Evolutionary conservation across 2,113 vertebrate species (phyloP).

Genomic region (Sapayoa aenigma): DNA sequence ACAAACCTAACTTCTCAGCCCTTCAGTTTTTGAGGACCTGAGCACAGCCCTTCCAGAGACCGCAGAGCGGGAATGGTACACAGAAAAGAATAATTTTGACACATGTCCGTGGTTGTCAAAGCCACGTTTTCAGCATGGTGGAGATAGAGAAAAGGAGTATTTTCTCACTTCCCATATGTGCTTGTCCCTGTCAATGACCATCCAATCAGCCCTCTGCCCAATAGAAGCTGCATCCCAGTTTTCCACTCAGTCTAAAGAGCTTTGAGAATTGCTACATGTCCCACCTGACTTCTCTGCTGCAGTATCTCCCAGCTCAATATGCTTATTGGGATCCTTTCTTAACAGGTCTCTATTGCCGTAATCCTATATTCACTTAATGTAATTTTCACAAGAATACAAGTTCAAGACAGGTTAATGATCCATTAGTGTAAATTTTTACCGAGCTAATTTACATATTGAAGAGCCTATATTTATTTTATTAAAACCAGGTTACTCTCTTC

Average conservation of each 20-base stretch:
- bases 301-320: not conserved
- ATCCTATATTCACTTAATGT: slow-evolving; percentile 21
- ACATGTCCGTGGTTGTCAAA: not conserved
- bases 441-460: slow-evolving; percentile 50
- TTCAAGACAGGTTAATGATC: slow-evolving; percentile 65
- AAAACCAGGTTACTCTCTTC: slow-evolving; percentile 29
- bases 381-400: slow-evolving; percentile 51
- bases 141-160: not conserved
- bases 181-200: not conserved
- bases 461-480: slow-evolving; percentile 58
- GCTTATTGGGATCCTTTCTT: not conserved
- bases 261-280: not conserved
- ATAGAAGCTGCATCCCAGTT: not conserved
- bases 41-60: not conserved
- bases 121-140: not conserved
- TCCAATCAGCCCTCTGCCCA: not conserved
- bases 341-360: not conserved
- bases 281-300: not conserved
- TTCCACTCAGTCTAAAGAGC: not conserved
- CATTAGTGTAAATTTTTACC: slow-evolving; percentile 61
- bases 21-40: not conserved
- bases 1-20: not conserved
- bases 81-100: not conserved
- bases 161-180: not conserved
- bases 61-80: not conserved